A percentile compares a stretch with the other conserved stretches of the same genome.
phyloP scores from a whole-genome alignment of 2,797 vertebrate genomes.

The Fundulus diaphanus region DNA sequence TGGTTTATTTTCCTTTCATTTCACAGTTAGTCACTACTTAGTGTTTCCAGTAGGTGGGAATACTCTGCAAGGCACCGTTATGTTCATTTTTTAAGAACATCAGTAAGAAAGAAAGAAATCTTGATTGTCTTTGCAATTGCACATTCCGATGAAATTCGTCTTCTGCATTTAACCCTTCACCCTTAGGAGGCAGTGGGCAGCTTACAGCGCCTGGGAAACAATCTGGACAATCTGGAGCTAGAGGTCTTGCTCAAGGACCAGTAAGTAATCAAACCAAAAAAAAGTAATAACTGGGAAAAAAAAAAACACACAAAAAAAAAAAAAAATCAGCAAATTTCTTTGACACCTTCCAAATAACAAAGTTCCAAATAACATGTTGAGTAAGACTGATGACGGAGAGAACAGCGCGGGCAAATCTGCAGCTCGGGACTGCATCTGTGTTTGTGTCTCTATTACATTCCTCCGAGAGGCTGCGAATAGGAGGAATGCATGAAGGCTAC shows the following conservation, averaged over 20 bases:
- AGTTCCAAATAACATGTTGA: not conserved
- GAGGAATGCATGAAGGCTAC: constrained; percentile 78
- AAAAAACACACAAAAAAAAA: not conserved
- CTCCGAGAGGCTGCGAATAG: constrained; percentile 68
- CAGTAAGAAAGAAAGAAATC: too few species aligned
- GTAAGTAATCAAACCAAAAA: not conserved
- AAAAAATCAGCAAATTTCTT: not conserved
- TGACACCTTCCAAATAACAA: not conserved
- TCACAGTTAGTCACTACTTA: not conserved
- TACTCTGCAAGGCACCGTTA: not conserved
- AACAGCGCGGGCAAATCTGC: constrained; percentile 34
- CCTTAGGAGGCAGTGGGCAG: too few species aligned
- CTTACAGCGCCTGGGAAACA: too few species aligned
- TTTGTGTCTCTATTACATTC: constrained; percentile 61
- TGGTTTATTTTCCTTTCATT: not conserved
- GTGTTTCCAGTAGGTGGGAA: not conserved
- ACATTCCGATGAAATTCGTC: too few species aligned
- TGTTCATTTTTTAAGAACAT: not conserved
- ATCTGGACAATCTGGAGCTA: too few species aligned
- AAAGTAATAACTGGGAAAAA: not conserved
- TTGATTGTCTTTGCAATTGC: too few species aligned
- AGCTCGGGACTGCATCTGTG: constrained; percentile 45
- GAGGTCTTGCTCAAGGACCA: too few species aligned
- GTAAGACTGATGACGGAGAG: constrained; percentile 8
- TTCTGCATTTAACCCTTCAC: too few species aligned